phyloP scores from a whole-genome alignment of 2,888 invertebrate genomes.

The Dinocampus coccinellae region DNA sequence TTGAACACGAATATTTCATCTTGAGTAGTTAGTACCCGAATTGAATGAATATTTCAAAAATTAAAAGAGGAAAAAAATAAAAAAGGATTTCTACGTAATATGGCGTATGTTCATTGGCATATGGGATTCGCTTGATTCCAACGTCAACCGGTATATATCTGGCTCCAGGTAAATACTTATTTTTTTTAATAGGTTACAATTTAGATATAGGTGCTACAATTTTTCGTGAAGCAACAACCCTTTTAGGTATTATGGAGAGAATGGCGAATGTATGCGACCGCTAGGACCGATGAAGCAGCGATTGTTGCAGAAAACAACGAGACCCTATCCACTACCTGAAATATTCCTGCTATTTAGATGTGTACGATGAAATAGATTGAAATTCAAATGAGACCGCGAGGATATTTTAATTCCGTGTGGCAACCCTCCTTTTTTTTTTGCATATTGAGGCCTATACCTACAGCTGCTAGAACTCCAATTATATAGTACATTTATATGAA shows the following conservation, averaged over 20 bases:
- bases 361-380: constrained; percentile 56
- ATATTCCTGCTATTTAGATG: constrained; percentile 35
- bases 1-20: too few relatives aligned
- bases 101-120: constrained; percentile 47
- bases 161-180: constrained; percentile 42
- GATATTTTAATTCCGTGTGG: constrained; percentile 68
- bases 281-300: constrained; percentile 21
- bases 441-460: constrained; percentile 52
- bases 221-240: constrained; percentile 32
- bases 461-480: constrained; percentile 67
- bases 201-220: constrained; percentile 16
- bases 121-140: constrained; percentile 50
- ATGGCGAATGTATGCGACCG: constrained; percentile 38
- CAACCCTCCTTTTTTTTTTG: constrained; percentile 68
- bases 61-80: too few relatives aligned
- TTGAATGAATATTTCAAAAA: too few relatives aligned
- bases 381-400: constrained; percentile 71
- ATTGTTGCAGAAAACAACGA: constrained; percentile 44
- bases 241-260: constrained; percentile 29
- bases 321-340: constrained; percentile 20
- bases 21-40: too few relatives aligned
- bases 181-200: constrained; percentile 39
- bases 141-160: constrained; percentile 52
- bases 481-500: constrained; percentile 51
- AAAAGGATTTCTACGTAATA: too few relatives aligned